Evolutionary conservation across 2,797 vertebrate species (phyloP).

Genomic region (Dallia pectoralis): DNA sequence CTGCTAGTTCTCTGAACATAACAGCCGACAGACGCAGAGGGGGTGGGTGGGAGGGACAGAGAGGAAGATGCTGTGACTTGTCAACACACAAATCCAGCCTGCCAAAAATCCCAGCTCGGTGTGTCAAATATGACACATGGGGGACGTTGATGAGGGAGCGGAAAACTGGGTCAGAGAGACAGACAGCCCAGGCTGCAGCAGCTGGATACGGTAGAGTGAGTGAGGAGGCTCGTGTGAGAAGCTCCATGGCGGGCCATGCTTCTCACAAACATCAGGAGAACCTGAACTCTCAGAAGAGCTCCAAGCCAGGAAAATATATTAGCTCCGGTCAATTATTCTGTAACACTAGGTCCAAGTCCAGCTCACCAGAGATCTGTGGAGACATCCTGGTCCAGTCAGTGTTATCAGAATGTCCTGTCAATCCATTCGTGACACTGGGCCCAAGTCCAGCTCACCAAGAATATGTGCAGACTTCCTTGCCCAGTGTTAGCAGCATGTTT

Average conservation of each 20-base stretch:
- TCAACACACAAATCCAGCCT: slow-evolving; percentile 17
- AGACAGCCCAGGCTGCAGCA: slow-evolving; percentile 47
- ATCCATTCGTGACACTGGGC: slow-evolving; percentile 38
- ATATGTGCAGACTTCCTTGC: slow-evolving; percentile 53
- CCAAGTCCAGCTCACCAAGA: slow-evolving; percentile 29
- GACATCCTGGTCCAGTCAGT: slow-evolving; percentile 51
- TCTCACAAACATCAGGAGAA: slow-evolving; percentile 4
- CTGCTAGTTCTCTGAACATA: neutral
- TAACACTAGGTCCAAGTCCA: slow-evolving; percentile 32
- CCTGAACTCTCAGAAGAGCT: neutral
- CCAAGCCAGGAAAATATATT: slow-evolving; percentile 54
- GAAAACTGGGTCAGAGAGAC: slow-evolving; percentile 62
- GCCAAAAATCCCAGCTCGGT: slow-evolving; percentile 4
- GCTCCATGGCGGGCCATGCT: slow-evolving; percentile 35
- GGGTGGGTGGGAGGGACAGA: neutral
- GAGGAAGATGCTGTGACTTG: slow-evolving; percentile 12
- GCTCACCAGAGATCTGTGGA: slow-evolving; percentile 47
- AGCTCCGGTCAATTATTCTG: slow-evolving; percentile 47
- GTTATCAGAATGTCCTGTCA: slow-evolving; percentile 32
- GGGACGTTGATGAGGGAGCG: slow-evolving; percentile 5
- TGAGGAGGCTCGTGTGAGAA: slow-evolving; percentile 38
- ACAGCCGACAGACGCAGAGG: neutral
- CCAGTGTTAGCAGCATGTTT: slow-evolving; percentile 25
- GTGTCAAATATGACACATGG: slow-evolving; percentile 22
- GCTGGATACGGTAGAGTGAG: slow-evolving; percentile 55